Evolutionary conservation across 2,797 vertebrate species (phyloP), one percentile per base, ranked within the genome.

Genomic region (Aselliscus stoliczkanus): DNA sequence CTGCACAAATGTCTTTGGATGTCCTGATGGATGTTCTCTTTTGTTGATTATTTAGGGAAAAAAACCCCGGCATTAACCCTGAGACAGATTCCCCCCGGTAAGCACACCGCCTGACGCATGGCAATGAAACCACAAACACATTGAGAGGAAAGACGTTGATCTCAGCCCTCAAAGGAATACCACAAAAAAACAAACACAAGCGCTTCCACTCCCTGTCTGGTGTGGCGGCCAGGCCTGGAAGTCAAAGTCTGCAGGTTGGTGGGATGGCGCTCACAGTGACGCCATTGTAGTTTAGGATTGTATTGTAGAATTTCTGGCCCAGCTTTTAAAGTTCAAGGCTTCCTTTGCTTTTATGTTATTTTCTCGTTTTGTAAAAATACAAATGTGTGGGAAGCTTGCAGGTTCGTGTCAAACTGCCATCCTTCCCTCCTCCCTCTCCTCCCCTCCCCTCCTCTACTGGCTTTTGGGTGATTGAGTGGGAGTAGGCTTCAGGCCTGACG

Each of bases 281-380:
- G 8, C 13, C 15, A 44, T 60, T 42, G 72, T 47, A 27, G 50
- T 37, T 34, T 0, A 52, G 31, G n/a, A 8, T 42, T 56, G 89
- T 60, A 7, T 34, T 54, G 20, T 17, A 4, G 81, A 14, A 25
- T 27, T 81, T 44, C 82, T 56, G 94, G 94, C 85, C 58, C 13
- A 4, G 1, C 90, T 47, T 92, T 73, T 18, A 79, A 95, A 95
- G 96, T 62, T 87, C 94, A 85, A 84, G 76, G 93, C 31, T 88
- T 62, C 94, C 47, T 95, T 90, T 25, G 93, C 94, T 96, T 95
- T 96, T 23, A 80, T 97, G 92, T 92, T 76, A 39, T 60, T 96
- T 95, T 92, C 52, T 81, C 21, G 0, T 56, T 65, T 25, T 77
- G 37, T 47, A 27, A 84, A 86, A 95, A 34, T 14, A 44, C 47